phyloP scores from a whole-genome alignment of 23 tunicate species.

The Trididemnum miniatum region DNA sequence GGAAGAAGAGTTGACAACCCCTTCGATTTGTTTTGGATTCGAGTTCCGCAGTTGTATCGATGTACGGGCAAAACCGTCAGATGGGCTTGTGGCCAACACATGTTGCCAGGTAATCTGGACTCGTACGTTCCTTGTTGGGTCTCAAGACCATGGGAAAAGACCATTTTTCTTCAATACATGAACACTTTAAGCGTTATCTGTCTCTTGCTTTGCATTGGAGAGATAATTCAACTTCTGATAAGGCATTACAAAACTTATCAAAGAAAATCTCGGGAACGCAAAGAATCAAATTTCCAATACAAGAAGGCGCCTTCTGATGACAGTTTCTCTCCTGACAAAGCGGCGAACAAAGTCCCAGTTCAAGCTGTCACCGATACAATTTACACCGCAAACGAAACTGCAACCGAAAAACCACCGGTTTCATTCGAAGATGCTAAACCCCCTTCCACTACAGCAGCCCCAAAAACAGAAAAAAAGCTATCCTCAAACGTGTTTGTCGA shows the following conservation, averaged over 20 bases:
- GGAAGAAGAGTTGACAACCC: constrained; percentile 41
- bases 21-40: constrained; percentile 59
- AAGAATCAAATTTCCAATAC: not conserved
- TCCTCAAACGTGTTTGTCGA: constrained; percentile 21
- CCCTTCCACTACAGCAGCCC: not conserved
- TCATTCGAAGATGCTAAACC: not conserved
- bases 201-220: constrained; percentile 43
- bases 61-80: constrained; percentile 66
- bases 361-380: not conserved
- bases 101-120: constrained; percentile 54
- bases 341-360: not conserved
- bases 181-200: constrained; percentile 73
- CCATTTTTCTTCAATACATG: constrained; percentile 90
- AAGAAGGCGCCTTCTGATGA: not conserved
- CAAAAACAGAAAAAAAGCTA: not conserved
- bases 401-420: not conserved
- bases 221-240: constrained; percentile 45
- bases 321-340: not conserved
- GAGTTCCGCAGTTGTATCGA: constrained; percentile 74
- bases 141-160: constrained; percentile 95
- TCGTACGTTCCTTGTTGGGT: constrained; percentile 97
- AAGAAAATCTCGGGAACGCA: not conserved
- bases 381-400: not conserved
- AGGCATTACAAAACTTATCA: not conserved
- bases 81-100: constrained; percentile 86